Base-by-base conservation (phyloP, 2,113 vertebrate species). In the Pipra filicauda region DNA sequence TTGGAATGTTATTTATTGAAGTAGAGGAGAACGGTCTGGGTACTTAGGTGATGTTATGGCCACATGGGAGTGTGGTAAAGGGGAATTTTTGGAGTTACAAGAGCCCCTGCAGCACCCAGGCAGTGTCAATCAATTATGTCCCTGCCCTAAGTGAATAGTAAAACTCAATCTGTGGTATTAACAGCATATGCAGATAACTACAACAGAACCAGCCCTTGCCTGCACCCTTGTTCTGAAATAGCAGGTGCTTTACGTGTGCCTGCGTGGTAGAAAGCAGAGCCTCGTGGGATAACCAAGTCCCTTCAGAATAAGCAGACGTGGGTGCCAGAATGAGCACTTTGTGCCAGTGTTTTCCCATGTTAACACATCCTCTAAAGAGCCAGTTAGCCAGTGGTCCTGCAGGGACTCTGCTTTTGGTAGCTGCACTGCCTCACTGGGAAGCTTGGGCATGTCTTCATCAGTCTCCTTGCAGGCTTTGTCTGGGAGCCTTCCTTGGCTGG, bases 61-160 rank as follows among this genome's bases (percentile, higher is more conserved):
- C 18, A 4, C 7, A 6, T 11, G 74, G 51, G 24, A 30, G 23
- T 21, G 1, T 6, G 3, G 37, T 41, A 54, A 61, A 37, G 20
- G n/a, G 23, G 5, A 31, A 23, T 55, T 7, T 73, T 67, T 35
- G 33, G 14, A 37, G 15, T 39, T 84, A 9, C 31, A 33, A 19
- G 39, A 54, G 15, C 11, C 33, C 7, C 35, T 67, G 57, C 28
- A 79, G 49, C 62, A 88, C 17, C 14, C 31, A 52, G 26, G 52
- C 70, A 71, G 20, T 0, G 0, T 51, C 8, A 62, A 20, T 82
- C 39, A 17, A 5, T 75, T 66, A 13, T 0, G 1, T 65, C 37
- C 61, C 41, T 89, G 41, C 49, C 44, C 30, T 39, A 48, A 54
- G 9, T 4, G 2, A 54, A 30, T 80, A 58, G 16, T 73, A 61